A percentile compares a stretch with the other conserved stretches of the same genome.
Evolutionary conservation across 2,113 vertebrate species (phyloP).

Genomic region (Galeopterus variegatus): DNA sequence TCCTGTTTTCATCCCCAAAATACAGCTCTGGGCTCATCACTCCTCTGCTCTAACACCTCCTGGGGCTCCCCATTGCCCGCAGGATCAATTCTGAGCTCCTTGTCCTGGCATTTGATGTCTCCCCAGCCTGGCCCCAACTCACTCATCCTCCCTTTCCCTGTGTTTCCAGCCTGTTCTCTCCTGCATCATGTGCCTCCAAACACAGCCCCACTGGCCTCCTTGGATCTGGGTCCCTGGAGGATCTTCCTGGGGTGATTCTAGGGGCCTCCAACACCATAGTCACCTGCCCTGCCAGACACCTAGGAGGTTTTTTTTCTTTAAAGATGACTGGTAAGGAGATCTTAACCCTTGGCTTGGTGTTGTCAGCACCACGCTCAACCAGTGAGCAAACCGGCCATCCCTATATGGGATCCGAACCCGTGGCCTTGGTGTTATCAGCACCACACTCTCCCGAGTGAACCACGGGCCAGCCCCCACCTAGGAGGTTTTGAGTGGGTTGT

Average conservation of each 20-base stretch:
- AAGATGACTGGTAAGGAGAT: no score
- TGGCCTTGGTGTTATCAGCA: no score
- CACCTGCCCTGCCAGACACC: not conserved
- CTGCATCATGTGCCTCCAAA: rapidly evolving
- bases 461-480: no score
- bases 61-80: not conserved
- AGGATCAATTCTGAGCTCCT: not conserved
- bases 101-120: not conserved
- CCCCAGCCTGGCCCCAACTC: not conserved
- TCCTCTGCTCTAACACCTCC: not conserved
- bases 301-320: no score
- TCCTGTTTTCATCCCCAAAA: not conserved
- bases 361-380: no score
- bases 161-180: not conserved
- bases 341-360: no score
- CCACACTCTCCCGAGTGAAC: no score
- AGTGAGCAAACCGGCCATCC: no score
- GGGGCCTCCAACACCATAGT: not conserved
- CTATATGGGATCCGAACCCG: no score
- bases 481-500: not conserved
- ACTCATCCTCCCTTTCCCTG: not conserved
- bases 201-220: not conserved
- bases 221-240: not conserved
- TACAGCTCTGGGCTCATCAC: not conserved
- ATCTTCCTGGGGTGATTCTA: not conserved